Evolutionary conservation across 2,113 vertebrate genomes (phyloP), one percentile per base, ranked within the genome.

Genomic region (Stigmatopora argus): DNA sequence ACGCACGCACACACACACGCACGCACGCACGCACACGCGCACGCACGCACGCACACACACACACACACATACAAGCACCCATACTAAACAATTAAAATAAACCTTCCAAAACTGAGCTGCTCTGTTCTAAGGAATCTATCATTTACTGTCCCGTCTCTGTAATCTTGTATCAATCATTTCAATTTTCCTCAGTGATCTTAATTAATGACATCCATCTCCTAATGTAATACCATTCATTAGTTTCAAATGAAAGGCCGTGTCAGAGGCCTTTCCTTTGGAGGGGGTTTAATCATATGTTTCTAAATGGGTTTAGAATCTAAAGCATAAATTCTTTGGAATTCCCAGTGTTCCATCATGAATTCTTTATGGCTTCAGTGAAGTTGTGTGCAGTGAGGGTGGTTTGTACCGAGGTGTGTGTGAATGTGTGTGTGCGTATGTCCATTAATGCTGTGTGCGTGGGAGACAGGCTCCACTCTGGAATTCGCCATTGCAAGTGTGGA

Each of bases 391-490:
- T 62, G 64, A 73, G 75, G 74, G 77, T 18, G 34, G 56, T 57
- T 63, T 83, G 78, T 82, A 66, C 77, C 78, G 78, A 83, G 78
- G 81, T 78, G 80, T 82, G 83, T 82, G 81, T 81, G 80, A 72
- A 72, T 77, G 80, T 66, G 68, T 69, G 81, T 84, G 85, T 73
- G 68, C 74, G 71, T 80, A 73, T 86, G 75, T 86, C 87, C 85
- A 87, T 85, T 83, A 85, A 79, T 86, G 86, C 84, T 82, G 83
- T 77, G 80, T 85, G 87, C 78, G 85, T 87, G 87, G 86, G 87
- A 85, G 86, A 85, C 44, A 15, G 80, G 85, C 80, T 86, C 65
- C 77, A 79, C 84, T 74, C 74, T 77, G 5, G 67, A 82, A 76
- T 76, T 88, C 17, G 31, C 41, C 13, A 69, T 82, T 78, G 80